Conservation (phyloP, 2,113 vertebrate genomes). For the Hippolais icterina region DNA sequence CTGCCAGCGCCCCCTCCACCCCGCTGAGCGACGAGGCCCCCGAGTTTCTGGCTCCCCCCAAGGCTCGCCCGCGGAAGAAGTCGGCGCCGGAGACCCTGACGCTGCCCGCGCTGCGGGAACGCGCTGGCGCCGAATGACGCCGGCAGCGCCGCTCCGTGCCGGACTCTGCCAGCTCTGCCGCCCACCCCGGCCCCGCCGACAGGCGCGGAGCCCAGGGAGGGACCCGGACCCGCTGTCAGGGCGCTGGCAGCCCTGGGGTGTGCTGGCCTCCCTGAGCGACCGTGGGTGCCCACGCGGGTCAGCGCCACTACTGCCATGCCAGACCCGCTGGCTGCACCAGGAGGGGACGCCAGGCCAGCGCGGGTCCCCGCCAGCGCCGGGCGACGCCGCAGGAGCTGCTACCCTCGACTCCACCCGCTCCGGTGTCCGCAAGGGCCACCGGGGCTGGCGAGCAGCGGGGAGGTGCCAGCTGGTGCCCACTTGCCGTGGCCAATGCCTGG, state of each 20-base stretch:
- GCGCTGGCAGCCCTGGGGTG: neutral
- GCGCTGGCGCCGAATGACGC: slow-evolving; percentile 6
- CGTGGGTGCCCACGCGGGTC: neutral
- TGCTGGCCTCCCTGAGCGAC: neutral
- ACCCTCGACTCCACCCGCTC: fast-evolving
- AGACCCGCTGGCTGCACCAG: neutral
- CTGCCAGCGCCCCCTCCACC: slow-evolving; percentile 67
- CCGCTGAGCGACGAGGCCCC: slow-evolving; percentile 68
- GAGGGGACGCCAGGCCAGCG: neutral
- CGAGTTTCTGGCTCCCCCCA: slow-evolving; percentile 71
- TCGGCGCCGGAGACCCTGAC: slow-evolving; percentile 72
- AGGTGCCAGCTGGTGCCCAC: neutral
- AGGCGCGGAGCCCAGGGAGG: neutral
- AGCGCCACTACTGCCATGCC: neutral
- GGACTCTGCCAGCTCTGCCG: neutral
- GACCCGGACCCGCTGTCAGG: neutral
- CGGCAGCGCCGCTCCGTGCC: fast-evolving
- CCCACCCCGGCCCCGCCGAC: neutral
- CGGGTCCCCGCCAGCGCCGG: neutral
- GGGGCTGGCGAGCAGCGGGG: neutral
- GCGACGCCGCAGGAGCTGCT: neutral
- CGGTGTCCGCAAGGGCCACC: neutral
- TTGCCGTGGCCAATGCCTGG: neutral
- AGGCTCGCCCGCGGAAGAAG: slow-evolving; percentile 69
- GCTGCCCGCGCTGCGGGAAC: slow-evolving; percentile 60